Percentiles rank a stretch among this genome's conserved stretches.
Conservation (phyloP, 2,888 invertebrate genomes). For the Brachyptera putata region DNA sequence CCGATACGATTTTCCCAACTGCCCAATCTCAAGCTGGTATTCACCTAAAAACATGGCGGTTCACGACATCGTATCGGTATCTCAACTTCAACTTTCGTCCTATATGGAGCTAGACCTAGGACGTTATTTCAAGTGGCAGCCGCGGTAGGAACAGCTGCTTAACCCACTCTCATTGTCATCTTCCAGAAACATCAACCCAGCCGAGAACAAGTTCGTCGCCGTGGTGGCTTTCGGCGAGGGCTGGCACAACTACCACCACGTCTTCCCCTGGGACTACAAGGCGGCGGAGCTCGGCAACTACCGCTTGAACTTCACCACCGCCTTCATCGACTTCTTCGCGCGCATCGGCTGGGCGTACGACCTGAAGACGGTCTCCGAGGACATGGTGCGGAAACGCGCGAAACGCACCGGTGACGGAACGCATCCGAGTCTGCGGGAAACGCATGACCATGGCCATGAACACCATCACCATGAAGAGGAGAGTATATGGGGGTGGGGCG, state of each 20-base stretch:
- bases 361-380: slow-evolving; percentile 63
- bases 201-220: slow-evolving; percentile 71
- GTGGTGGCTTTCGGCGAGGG: slow-evolving; percentile 76
- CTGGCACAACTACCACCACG: slow-evolving; percentile 93
- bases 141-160: too few species aligned
- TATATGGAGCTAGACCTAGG: too few species aligned
- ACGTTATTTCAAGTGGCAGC: too few species aligned
- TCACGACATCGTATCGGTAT: too few species aligned
- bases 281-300: slow-evolving; percentile 74
- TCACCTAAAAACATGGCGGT: too few species aligned
- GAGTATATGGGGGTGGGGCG: slow-evolving; percentile 34
- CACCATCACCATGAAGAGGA: slow-evolving; percentile 45
- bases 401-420: slow-evolving; percentile 68
- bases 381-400: slow-evolving; percentile 64
- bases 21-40: too few species aligned
- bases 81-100: too few species aligned
- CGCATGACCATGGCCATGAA: slow-evolving; percentile 39
- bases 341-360: slow-evolving; percentile 48
- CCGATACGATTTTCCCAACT: too few species aligned
- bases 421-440: slow-evolving; percentile 38
- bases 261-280: slow-evolving; percentile 91
- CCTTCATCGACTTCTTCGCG: slow-evolving; percentile 52
- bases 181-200: slow-evolving; percentile 71
- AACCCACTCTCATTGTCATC: too few species aligned
- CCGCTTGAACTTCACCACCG: slow-evolving; percentile 50